Base-by-base conservation (phyloP, 1,140 invertebrate species). In the Drosophila bipectinata region DNA sequence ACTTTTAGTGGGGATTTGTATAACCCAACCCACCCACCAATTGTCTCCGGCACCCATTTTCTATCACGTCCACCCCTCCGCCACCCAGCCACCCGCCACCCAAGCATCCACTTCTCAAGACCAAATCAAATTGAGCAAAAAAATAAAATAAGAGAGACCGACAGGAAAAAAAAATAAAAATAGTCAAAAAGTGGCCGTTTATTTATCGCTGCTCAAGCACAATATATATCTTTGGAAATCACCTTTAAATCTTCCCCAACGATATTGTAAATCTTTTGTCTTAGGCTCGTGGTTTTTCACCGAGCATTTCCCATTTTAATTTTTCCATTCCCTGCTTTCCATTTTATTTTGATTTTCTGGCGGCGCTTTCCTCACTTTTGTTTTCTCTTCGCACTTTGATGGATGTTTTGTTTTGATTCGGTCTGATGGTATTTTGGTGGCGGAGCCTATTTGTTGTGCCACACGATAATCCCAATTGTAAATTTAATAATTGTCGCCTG, bases 261-360 rank as follows among this genome's bases (percentile, higher is more conserved):
- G 79, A 78, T 90, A 90, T 84, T 91, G 84, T 91, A 91, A 91
- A 91, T 91, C 89, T 91, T 90, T 77, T 90, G 71, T 72, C 73
- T 88, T 84, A 79, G 66, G 53, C 79, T 63, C 75, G 89, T 69
- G 75, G 80, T 81, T 82, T 79, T 79, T 79, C 66, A 51, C 34
- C 39, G 32, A 68, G 48, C 72, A 62, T 76, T 53, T 62, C 66
- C 62, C 54, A 45, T 59, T 66, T 82, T 69, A 8, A 34, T 68
- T 73, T 62, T 61, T 41, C 47, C 37, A 52, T 54, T 64, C 49
- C 54, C 55, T 45, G 34, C 54, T 41, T 51, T 21, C 30, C 47
- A 47, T 52, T 54, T 56, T 18, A 56, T 69, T 55, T 64, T 15
- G 51, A 34, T 63, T 80, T 67, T 55, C 47, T n/a, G 18, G 62